Evolutionary conservation across 2,797 vertebrate genomes (phyloP).

Genomic region (Syndactyla subalaris): DNA sequence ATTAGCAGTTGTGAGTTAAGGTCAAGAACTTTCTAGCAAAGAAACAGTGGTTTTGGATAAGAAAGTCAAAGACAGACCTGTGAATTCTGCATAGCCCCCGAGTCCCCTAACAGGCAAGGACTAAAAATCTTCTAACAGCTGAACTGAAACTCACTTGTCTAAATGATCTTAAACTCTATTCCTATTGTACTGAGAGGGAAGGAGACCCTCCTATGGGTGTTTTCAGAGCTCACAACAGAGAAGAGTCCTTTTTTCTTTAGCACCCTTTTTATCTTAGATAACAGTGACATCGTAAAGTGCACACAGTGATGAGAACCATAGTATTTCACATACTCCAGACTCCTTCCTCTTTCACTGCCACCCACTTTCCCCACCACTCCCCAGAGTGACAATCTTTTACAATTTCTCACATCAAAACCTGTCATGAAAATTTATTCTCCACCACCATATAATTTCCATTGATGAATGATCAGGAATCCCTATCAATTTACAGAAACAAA

Average conservation of each 20-base stretch:
- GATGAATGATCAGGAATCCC: background rate
- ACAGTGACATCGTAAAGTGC: background rate
- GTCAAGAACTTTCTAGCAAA: background rate
- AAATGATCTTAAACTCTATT: background rate
- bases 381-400: background rate
- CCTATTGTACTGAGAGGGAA: background rate
- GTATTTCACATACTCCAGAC: background rate
- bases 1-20: background rate
- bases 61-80: background rate
- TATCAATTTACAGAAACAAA: background rate
- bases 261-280: background rate
- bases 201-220: background rate
- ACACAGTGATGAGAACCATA: background rate
- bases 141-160: background rate
- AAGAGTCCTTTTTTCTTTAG: background rate
- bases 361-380: background rate
- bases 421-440: background rate
- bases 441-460: background rate
- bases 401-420: background rate
- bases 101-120: background rate
- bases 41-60: background rate
- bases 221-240: background rate
- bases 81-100: background rate
- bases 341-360: background rate
- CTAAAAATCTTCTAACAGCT: background rate